phyloP scores from a whole-genome alignment of 2,888 invertebrate genomes.

The Cheilosia vulpina region DNA sequence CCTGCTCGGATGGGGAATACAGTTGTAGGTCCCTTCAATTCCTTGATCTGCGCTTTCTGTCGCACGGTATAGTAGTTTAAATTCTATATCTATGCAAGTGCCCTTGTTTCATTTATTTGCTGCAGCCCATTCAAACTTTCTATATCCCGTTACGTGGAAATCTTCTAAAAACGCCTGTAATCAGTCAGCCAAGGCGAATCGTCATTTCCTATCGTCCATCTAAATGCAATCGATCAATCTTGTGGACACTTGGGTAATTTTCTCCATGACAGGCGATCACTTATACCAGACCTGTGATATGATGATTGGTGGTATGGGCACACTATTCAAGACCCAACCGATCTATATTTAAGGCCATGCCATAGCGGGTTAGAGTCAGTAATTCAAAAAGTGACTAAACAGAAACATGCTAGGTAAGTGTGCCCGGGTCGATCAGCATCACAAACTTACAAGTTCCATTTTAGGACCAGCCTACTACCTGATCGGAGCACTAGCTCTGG shows the following conservation, averaged over 20 bases:
- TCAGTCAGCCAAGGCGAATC: not conserved
- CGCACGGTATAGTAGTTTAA: too few relatives aligned
- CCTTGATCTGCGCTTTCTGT: too few relatives aligned
- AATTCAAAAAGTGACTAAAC: slow-evolving; percentile 34
- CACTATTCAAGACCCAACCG: not conserved
- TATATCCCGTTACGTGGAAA: too few relatives aligned
- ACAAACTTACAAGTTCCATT: not conserved
- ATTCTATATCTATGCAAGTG: too few relatives aligned
- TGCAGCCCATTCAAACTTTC: too few relatives aligned
- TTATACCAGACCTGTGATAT: slow-evolving; percentile 1
- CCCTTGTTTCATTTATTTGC: too few relatives aligned
- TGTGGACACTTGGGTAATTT: not conserved
- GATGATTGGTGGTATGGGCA: slow-evolving; percentile 3
- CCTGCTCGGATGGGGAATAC: too few relatives aligned
- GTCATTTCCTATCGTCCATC: not conserved
- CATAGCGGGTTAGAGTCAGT: slow-evolving; percentile 20
- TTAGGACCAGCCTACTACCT: slow-evolving; percentile 36
- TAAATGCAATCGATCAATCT: not conserved
- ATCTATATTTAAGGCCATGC: slow-evolving; percentile 57
- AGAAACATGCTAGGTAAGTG: slow-evolving; percentile 60
- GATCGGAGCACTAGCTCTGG: slow-evolving; percentile 32
- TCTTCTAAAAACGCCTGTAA: too few relatives aligned
- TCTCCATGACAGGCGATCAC: slow-evolving; percentile 18
- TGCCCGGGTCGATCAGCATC: not conserved
- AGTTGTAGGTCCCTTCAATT: too few relatives aligned